Conservation (phyloP, 2,797 vertebrate species). For the Oceanodroma leucorhoa region DNA sequence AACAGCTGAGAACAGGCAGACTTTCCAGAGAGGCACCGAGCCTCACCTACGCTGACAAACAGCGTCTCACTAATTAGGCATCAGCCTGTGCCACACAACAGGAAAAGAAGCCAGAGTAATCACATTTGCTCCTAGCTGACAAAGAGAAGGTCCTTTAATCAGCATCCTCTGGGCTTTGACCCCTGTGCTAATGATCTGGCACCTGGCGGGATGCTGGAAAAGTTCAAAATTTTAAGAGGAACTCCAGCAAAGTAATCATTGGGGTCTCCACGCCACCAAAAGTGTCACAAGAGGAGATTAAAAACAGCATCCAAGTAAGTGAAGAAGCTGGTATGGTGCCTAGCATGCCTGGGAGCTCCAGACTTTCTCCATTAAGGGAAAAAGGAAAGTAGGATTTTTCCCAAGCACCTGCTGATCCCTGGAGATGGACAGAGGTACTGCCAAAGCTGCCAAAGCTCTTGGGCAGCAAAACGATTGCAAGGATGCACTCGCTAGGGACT, state of each 20-base stretch:
- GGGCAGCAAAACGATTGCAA: not conserved
- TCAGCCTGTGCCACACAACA: not conserved
- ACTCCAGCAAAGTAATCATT: not conserved
- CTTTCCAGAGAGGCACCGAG: not conserved
- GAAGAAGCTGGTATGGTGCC: not conserved
- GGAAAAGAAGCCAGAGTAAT: not conserved
- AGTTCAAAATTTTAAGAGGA: not conserved
- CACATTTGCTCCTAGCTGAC: not conserved
- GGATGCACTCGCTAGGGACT: not conserved
- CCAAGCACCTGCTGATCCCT: not conserved
- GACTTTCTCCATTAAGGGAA: not conserved
- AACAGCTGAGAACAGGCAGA: not conserved
- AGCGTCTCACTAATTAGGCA: not conserved
- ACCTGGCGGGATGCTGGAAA: not conserved
- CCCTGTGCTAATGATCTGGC: not conserved
- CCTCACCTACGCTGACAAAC: not conserved
- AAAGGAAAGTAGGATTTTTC: not conserved
- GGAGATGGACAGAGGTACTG: not conserved
- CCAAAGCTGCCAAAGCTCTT: not conserved
- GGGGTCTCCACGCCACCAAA: not conserved
- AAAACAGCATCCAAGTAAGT: not conserved
- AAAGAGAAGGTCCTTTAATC: not conserved
- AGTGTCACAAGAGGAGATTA: not conserved
- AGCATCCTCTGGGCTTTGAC: not conserved
- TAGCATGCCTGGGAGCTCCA: not conserved